phyloP scores from a whole-genome alignment of 2,888 invertebrate genomes.

The Drosophila algonquin region DNA sequence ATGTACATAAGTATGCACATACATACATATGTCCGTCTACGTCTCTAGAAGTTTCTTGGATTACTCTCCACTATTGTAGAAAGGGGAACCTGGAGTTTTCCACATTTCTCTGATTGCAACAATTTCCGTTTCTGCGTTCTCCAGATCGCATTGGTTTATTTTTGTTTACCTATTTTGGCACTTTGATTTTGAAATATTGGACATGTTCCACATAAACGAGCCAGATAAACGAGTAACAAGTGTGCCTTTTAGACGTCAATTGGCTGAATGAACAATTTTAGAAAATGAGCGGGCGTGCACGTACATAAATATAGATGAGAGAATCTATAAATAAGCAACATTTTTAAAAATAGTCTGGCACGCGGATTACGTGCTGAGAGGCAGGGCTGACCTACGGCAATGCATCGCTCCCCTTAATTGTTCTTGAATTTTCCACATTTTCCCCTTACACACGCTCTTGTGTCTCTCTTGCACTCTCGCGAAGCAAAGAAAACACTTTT shows the following conservation, averaged over 20 bases:
- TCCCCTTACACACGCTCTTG: background rate
- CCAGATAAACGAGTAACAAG: too few relatives aligned
- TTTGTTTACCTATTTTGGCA: too few relatives aligned
- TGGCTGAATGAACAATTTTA: background rate
- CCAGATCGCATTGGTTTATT: too few relatives aligned
- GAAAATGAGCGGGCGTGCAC: background rate
- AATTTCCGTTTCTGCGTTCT: too few relatives aligned
- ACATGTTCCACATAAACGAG: too few relatives aligned
- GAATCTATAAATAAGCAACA: background rate
- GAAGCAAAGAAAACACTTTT: background rate
- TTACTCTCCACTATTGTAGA: too few relatives aligned
- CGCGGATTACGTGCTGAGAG: background rate
- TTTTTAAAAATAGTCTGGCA: background rate
- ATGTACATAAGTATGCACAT: too few relatives aligned
- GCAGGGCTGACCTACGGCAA: background rate
- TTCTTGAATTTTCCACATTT: background rate
- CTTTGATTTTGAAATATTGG: too few relatives aligned
- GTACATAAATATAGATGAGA: background rate
- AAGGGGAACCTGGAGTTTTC: too few relatives aligned
- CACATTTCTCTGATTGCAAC: too few relatives aligned
- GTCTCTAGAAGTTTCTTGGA: too few relatives aligned
- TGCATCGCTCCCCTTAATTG: background rate
- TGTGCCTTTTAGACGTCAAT: background rate
- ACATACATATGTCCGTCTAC: too few relatives aligned
- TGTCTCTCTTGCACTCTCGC: background rate